Evolutionary conservation across 2,797 vertebrate species (phyloP).

Genomic region (Gymnocypris eckloni): DNA sequence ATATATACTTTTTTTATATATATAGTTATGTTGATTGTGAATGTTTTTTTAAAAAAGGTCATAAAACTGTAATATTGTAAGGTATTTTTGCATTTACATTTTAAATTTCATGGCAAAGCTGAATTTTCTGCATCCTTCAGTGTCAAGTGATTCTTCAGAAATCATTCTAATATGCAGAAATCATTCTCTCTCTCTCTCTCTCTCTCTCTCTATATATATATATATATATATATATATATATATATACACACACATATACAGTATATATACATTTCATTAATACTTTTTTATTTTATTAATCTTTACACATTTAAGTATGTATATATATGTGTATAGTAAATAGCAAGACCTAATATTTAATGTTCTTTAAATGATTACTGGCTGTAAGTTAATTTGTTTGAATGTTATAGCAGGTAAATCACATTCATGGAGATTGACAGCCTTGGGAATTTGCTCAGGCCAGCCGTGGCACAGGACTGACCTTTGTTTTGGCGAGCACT

Average conservation of each 20-base stretch:
- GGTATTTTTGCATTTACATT: too few relatives aligned
- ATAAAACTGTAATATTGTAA: too few relatives aligned
- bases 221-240: too few relatives aligned
- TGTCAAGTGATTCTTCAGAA: background rate
- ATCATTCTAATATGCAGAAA: background rate
- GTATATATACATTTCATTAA: too few relatives aligned
- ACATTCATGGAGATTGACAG: conserved; percentile 51
- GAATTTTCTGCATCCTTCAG: background rate
- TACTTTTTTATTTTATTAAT: too few relatives aligned
- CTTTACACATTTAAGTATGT: too few relatives aligned
- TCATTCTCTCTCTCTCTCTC: too few relatives aligned
- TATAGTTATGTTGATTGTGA: too few relatives aligned
- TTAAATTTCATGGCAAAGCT: background rate
- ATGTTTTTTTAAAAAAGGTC: too few relatives aligned
- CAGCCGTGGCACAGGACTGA: conserved; percentile 57
- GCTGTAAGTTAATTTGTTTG: conserved; percentile 50
- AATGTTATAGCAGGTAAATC: conserved; percentile 54
- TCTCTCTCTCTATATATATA: too few relatives aligned
- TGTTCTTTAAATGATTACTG: background rate
- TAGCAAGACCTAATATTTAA: background rate
- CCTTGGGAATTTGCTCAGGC: conserved; percentile 32
- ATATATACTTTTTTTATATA: background rate
- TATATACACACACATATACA: too few relatives aligned
- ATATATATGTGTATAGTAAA: background rate
- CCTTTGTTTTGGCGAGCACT: conserved; percentile 78